Conservation (phyloP, 1,140 invertebrate genomes). For the Philotrypesis tridentata region DNA sequence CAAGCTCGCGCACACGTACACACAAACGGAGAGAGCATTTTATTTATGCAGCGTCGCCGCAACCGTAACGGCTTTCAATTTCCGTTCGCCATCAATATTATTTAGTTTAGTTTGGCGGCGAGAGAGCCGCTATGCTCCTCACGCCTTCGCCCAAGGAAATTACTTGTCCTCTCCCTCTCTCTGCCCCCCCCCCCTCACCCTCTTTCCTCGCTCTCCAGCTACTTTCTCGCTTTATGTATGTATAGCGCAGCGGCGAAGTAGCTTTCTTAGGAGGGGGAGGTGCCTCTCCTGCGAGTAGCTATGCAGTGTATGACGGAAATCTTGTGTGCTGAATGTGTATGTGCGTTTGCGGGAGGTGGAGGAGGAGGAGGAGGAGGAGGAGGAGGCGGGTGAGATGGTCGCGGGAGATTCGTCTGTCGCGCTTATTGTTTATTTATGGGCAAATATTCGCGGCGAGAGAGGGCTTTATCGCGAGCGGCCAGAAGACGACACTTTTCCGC, state of each 20-base stretch:
- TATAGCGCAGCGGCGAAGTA: not conserved
- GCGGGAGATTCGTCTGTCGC: slow-evolving; percentile 9
- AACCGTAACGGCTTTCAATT: slow-evolving; percentile 74
- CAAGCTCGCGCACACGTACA: not conserved
- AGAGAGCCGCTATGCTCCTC: slow-evolving; percentile 63
- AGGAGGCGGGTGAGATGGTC: not conserved
- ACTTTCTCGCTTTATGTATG: not conserved
- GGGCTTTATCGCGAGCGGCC: slow-evolving; percentile 16
- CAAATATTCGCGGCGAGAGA: not conserved
- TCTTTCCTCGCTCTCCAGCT: not conserved
- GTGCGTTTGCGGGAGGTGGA: not conserved
- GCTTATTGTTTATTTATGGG: slow-evolving; percentile 41
- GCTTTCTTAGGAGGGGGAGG: not conserved
- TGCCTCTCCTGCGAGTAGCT: too few relatives aligned
- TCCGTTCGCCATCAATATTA: slow-evolving; percentile 75
- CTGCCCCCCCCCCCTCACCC: too few relatives aligned
- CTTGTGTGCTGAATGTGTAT: not conserved
- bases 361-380: not conserved
- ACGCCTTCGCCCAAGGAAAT: slow-evolving; percentile 72
- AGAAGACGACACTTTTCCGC: slow-evolving; percentile 13
- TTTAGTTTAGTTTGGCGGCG: slow-evolving; percentile 71
- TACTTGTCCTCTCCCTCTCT: slow-evolving; percentile 68
- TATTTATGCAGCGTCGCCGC: slow-evolving; percentile 50
- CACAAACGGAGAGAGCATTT: not conserved
- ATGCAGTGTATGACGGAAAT: not conserved